A percentile compares a stretch with the other conserved stretches of the same genome.
These are phyloP conservation scores for Rattus rattus DNA, from an alignment of 2,113 vertebrate species.

Conservation along the genomic window DNA sequence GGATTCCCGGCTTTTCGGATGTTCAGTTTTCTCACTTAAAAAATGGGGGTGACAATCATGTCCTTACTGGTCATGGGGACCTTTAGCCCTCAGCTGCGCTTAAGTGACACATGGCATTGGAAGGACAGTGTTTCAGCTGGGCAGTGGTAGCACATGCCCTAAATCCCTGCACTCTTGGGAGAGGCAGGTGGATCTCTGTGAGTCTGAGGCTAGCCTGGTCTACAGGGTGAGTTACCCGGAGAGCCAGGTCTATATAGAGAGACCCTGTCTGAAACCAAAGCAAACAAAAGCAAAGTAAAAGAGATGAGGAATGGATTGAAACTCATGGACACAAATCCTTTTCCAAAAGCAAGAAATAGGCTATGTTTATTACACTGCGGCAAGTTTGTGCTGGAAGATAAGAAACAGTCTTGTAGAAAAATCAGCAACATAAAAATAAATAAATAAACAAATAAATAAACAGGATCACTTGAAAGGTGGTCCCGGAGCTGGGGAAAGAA, in stretches of 20 bases:
- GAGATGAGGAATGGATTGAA: neutral
- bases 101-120: neutral
- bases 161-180: neutral
- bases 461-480: neutral
- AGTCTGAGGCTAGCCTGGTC: neutral
- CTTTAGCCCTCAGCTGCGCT: neutral
- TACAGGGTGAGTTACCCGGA: neutral
- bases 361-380: slow-evolving; percentile 57
- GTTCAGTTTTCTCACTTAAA: neutral
- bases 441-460: slow-evolving; percentile 61
- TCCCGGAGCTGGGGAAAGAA: neutral
- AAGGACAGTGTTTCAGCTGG: too few relatives aligned
- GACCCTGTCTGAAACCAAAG: neutral
- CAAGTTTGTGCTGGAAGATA: slow-evolving; percentile 1
- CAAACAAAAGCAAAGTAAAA: neutral
- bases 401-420: slow-evolving; percentile 57
- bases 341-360: slow-evolving; percentile 29
- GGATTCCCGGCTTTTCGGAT: neutral
- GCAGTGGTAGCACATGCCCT: too few relatives aligned
- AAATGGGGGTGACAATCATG: neutral
- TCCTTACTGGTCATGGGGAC: neutral
- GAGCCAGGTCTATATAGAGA: neutral
- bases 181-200: neutral
- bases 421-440: slow-evolving; percentile 44
- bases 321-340: neutral